Evolutionary conservation across 1,140 invertebrate genomes (phyloP), one percentile per base, ranked within the genome.

Genomic region (Ceratosolen solmsi): DNA sequence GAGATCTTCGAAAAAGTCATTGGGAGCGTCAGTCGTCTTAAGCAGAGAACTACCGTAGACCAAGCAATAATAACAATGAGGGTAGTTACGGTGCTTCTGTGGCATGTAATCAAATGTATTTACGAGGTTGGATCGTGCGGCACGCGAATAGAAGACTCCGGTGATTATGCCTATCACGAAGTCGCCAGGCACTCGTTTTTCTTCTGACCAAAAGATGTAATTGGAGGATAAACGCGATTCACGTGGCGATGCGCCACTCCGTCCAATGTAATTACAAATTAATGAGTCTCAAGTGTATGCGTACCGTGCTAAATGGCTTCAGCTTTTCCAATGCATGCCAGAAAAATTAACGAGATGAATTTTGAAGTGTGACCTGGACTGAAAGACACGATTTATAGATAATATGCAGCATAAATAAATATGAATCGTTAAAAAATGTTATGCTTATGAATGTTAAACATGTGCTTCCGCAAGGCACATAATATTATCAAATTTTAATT

Each of bases 61-160:
- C 74, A n/a, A 11, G 46, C 51, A 71, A 71, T 71, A 71, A 71
- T 41, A 71, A 46, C 27, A 68, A 30, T 25, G 41, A 30, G n/a
- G 27, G 72, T 11, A 74, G 17, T 46, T 54, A 51, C 49, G 20
- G 25, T 7, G 5, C 41, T 65, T 65, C 30, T 36, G 51, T 38
- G 49, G 46, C 65, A 49, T 70, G 65, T 79, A 79, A 79, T 79
- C 41, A 79, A 78, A 79, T 33, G 75, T 68, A 60, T 68, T 77
- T 77, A 77, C 46, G 36, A 17, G 9, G 13, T 63, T 27, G 17
- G 46, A 65, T 78, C 76, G 63, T 68, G 76, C 27, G 4, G 46
- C 76, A 78, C 76, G 76, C 76, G 65, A 79, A 51, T 36, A 9
- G 20, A 11, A 68, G 38, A 68, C n/a, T 25, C 60, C 56, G 27